Conservation (phyloP, 1,140 invertebrate species). For the Drosophila arizonae region DNA sequence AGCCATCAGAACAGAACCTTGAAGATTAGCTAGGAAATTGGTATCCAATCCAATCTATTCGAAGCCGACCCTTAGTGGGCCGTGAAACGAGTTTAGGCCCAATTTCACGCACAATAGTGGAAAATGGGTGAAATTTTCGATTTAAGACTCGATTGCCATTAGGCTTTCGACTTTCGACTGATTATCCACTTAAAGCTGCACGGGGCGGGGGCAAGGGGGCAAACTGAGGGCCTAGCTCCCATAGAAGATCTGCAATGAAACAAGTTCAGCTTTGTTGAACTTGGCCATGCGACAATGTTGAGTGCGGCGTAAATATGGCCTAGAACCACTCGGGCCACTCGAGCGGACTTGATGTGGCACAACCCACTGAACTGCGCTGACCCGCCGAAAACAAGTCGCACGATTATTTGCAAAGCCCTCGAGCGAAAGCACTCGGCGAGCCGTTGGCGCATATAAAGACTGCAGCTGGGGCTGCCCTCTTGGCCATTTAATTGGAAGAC, state of each 20-base stretch:
- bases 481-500: conserved; percentile 20
- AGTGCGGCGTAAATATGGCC: conserved; percentile 10
- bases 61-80: background rate
- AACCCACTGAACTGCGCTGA: conserved; percentile 6
- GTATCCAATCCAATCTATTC: conserved; percentile 10
- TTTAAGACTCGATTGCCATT: background rate
- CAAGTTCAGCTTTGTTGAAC: too few species aligned
- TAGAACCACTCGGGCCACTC: conserved; percentile 5
- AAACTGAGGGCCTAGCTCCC: too few species aligned
- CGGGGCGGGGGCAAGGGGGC: too few species aligned
- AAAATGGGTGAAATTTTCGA: background rate
- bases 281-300: background rate
- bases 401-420: conserved; percentile 43
- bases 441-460: conserved; percentile 45
- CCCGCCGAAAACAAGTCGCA: conserved; percentile 54
- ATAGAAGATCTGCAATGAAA: too few species aligned
- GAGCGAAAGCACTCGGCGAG: background rate
- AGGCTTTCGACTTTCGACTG: background rate
- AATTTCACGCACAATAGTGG: conserved; percentile 8
- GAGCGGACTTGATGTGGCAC: background rate
- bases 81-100: background rate
- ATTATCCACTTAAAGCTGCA: background rate
- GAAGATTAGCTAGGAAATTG: background rate
- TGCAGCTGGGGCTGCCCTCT: background rate
- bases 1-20: background rate